Evolutionary conservation across 2,113 vertebrate genomes (phyloP).

Genomic region (Pterocles gutturalis): DNA sequence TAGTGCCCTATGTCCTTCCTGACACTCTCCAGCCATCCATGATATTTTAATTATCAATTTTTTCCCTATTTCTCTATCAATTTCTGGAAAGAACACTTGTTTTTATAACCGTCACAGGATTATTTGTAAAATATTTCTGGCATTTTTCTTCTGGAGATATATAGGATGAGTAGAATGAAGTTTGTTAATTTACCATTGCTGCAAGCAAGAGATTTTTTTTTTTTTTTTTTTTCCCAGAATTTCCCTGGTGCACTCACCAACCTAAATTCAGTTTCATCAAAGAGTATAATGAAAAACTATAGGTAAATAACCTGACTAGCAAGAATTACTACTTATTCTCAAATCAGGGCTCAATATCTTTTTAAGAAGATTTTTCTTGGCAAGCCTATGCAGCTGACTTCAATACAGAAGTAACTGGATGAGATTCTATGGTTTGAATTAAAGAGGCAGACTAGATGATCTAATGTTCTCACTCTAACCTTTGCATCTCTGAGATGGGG

Average conservation of each 20-base stretch:
- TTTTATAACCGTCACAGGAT: background rate
- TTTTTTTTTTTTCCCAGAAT: background rate
- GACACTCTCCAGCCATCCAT: background rate
- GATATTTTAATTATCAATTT: background rate
- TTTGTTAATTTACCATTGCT: background rate
- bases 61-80: background rate
- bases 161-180: background rate
- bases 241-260: background rate
- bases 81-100: background rate
- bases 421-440: constrained; percentile 18
- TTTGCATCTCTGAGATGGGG: background rate
- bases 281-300: background rate
- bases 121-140: background rate
- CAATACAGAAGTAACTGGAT: constrained; percentile 6
- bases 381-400: background rate
- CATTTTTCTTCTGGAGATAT: background rate
- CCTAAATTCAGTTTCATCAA: background rate
- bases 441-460: background rate
- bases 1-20: background rate
- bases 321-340: background rate
- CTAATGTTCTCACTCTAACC: constrained; percentile 12
- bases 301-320: background rate
- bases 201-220: background rate
- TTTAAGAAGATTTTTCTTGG: background rate
- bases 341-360: background rate